A percentile compares a stretch with the other conserved stretches of the same genome.
phyloP scores from a whole-genome alignment of 2,888 invertebrate genomes.

The Rhabditoides inermis region DNA sequence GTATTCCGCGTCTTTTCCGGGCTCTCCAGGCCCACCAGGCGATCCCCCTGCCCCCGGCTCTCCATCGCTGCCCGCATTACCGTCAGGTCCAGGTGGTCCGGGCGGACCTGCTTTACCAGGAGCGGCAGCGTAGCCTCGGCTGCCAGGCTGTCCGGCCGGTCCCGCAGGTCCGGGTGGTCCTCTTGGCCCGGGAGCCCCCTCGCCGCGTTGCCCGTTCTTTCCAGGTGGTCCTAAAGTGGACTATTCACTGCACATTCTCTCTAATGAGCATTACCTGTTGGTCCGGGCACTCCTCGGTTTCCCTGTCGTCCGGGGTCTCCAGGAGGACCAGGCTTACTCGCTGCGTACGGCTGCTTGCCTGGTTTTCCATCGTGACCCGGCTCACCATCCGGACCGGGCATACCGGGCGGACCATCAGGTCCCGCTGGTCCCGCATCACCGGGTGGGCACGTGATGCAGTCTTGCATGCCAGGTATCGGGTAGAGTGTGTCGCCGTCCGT shows the following conservation, averaged over 20 bases:
- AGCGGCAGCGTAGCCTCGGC: slow-evolving; percentile 9
- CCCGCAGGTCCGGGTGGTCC: slow-evolving; percentile 25
- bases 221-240: slow-evolving; percentile 12
- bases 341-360: no score
- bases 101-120: slow-evolving; percentile 9
- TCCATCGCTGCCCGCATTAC: slow-evolving; percentile 13
- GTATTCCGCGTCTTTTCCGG: slow-evolving; percentile 14
- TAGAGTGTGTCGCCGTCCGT: not conserved
- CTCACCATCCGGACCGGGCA: not conserved
- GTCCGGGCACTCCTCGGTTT: slow-evolving; percentile 17
- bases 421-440: slow-evolving; percentile 1
- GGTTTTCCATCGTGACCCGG: not conserved
- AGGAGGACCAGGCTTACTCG: slow-evolving; percentile 16
- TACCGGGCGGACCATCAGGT: not conserved
- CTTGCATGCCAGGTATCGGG: not conserved
- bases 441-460: not conserved
- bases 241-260: no score
- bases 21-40: slow-evolving; percentile 15
- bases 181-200: no score
- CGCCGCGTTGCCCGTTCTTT: slow-evolving; percentile 13
- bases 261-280: slow-evolving; percentile 21
- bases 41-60: slow-evolving; percentile 13
- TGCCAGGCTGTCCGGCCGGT: slow-evolving; percentile 17
- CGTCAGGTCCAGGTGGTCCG: not conserved
- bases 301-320: slow-evolving; percentile 19